These are phyloP conservation scores for Lacerta viridis DNA, from an alignment of 2,797 vertebrate genomes.

Conservation along the genomic window DNA sequence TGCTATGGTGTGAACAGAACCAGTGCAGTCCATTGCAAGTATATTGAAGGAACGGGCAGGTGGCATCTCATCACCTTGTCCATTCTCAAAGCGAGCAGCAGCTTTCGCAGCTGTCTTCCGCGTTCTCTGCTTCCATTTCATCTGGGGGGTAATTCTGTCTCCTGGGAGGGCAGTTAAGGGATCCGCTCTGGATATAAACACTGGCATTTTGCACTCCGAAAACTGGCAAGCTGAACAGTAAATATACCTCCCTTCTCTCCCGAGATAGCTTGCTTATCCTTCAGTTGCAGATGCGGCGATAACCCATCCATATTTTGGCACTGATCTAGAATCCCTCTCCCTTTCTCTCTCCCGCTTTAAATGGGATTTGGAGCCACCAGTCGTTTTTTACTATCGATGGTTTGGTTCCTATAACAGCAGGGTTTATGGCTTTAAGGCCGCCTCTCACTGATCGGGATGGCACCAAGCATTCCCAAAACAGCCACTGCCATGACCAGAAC, in stretches of 20 bases:
- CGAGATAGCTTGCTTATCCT: conserved; percentile 20
- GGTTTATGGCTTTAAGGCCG: background rate
- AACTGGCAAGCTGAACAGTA: conserved; percentile 26
- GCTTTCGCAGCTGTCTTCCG: conserved; percentile 30
- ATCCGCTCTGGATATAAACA: conserved; percentile 51
- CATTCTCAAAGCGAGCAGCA: conserved; percentile 47
- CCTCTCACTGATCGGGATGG: background rate
- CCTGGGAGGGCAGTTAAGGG: conserved; percentile 37
- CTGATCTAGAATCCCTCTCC: too few relatives aligned
- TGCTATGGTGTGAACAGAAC: conserved; percentile 37
- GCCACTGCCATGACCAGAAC: background rate
- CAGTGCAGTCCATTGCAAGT: conserved; percentile 48
- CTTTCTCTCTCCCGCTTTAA: background rate
- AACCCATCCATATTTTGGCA: background rate
- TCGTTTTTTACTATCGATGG: background rate
- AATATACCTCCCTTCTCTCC: conserved; percentile 29
- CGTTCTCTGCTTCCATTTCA: conserved; percentile 45
- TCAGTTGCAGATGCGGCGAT: background rate
- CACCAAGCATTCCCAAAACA: background rate
- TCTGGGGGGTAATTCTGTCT: conserved; percentile 50
- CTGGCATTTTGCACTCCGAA: conserved; percentile 19
- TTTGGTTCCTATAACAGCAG: background rate
- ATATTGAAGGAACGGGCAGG: conserved; percentile 43
- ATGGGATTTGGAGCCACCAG: background rate
- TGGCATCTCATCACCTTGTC: conserved; percentile 28